These are phyloP conservation scores for Stictocephala bisonia DNA, from an alignment of 2,888 invertebrate species.

Conservation along the genomic window DNA sequence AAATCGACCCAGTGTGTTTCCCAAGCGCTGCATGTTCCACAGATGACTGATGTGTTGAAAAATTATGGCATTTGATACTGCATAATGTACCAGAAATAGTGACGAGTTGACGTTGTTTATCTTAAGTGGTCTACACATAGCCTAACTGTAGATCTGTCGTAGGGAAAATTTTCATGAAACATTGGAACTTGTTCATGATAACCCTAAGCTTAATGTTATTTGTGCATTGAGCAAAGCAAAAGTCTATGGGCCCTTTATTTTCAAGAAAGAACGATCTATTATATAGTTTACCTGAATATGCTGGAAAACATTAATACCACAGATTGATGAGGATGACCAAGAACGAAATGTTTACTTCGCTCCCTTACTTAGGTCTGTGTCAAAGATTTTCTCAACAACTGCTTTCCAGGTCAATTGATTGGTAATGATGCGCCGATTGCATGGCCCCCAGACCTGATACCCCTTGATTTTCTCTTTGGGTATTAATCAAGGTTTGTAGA, in stretches of 20 bases:
- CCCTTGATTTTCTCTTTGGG: slow-evolving; percentile 36
- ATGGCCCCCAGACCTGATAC: slow-evolving; percentile 34
- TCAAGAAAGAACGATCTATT: slow-evolving; percentile 40
- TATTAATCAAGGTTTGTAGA: neutral
- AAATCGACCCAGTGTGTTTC: slow-evolving; percentile 41
- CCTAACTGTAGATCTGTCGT: slow-evolving; percentile 41
- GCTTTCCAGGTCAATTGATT: slow-evolving; percentile 35
- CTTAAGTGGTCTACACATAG: slow-evolving; percentile 37
- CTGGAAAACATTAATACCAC: slow-evolving; percentile 38
- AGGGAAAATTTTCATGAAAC: slow-evolving; percentile 35
- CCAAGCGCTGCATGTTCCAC: slow-evolving; percentile 35
- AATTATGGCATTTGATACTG: slow-evolving; percentile 8
- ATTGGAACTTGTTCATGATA: slow-evolving; percentile 43
- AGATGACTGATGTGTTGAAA: slow-evolving; percentile 34
- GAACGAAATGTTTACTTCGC: slow-evolving; percentile 35
- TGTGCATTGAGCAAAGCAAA: slow-evolving; percentile 32
- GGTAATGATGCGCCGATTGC: slow-evolving; percentile 27
- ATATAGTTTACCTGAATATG: slow-evolving; percentile 43
- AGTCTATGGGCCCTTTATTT: slow-evolving; percentile 39
- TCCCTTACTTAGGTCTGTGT: slow-evolving; percentile 34
- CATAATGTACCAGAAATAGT: too few species aligned
- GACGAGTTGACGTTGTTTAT: slow-evolving; percentile 31
- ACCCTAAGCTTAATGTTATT: slow-evolving; percentile 43
- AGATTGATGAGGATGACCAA: slow-evolving; percentile 44
- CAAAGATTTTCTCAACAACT: slow-evolving; percentile 42